Conservation (phyloP, 2,113 vertebrate genomes). For the Sceloporus tristichus region DNA sequence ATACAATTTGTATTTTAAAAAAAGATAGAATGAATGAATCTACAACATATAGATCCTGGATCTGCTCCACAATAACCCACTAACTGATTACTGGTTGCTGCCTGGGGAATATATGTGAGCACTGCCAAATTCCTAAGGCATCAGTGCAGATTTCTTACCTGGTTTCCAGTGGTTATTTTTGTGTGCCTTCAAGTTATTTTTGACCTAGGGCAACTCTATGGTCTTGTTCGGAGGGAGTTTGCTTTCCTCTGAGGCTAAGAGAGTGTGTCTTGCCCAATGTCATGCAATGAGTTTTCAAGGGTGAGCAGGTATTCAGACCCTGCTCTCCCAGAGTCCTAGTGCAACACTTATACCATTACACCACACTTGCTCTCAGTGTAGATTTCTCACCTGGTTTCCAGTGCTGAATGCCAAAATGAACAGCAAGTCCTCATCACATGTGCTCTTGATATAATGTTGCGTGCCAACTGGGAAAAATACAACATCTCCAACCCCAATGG, state of each 20-base stretch:
- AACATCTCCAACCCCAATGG: conserved; percentile 73
- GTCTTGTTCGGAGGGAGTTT: no score
- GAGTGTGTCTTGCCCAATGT: no score
- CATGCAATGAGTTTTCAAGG: no score
- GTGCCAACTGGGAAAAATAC: conserved; percentile 76
- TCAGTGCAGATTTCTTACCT: conserved; percentile 61
- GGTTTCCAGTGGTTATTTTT: conserved; percentile 48
- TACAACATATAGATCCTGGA: neutral
- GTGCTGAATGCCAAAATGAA: conserved; percentile 77
- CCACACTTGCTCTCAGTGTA: no score
- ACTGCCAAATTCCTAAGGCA: neutral
- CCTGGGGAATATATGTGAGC: neutral
- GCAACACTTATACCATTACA: no score
- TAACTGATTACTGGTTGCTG: neutral
- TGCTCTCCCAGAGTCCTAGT: no score
- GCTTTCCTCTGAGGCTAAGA: no score
- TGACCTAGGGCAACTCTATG: no score
- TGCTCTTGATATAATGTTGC: conserved; percentile 77
- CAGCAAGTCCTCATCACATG: conserved; percentile 72
- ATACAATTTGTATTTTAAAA: no score
- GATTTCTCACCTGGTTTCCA: conserved; percentile 69
- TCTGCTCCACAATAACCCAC: neutral
- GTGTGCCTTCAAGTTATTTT: no score
- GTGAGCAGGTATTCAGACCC: no score
- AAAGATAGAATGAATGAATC: no score